These are phyloP conservation scores for Fragum fragum DNA, from an alignment of 2,888 invertebrate genomes.

Conservation along the genomic window DNA sequence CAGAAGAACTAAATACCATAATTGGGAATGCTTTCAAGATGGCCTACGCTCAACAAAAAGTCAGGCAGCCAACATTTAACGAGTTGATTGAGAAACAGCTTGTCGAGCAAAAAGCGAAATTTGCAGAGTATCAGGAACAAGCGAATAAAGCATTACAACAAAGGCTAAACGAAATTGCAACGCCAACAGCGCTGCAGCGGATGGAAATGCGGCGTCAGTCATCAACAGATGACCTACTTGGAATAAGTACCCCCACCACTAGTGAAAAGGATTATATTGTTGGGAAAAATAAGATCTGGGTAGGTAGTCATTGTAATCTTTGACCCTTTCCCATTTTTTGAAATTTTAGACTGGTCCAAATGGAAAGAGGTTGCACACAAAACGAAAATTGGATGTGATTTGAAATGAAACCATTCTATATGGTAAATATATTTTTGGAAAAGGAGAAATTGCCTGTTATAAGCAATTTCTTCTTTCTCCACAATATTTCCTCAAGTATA, in stretches of 20 bases:
- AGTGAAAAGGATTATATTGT: conserved; percentile 65
- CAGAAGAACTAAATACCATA: conserved; percentile 94
- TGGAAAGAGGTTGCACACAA: too few species aligned
- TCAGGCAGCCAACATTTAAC: conserved; percentile 84
- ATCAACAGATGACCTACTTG: conserved; percentile 64
- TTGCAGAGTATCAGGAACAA: conserved; percentile 79
- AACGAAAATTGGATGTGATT: too few species aligned
- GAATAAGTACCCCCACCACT: conserved; percentile 44
- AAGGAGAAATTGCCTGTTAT: too few species aligned
- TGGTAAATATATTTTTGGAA: too few species aligned
- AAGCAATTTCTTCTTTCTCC: too few species aligned
- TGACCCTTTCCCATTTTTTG: too few species aligned
- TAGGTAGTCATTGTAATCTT: too few species aligned
- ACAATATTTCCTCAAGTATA: too few species aligned
- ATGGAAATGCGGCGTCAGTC: conserved; percentile 81
- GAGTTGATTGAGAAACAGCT: conserved; percentile 85
- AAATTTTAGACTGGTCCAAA: too few species aligned
- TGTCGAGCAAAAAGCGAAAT: conserved; percentile 82
- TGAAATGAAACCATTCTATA: too few species aligned
- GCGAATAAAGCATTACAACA: conserved; percentile 79
- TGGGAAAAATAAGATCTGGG: conserved; percentile 80
- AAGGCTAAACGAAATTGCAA: conserved; percentile 82
- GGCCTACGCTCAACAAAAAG: conserved; percentile 92
- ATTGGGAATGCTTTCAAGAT: conserved; percentile 97
- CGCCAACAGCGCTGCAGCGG: conserved; percentile 80